Conservation (phyloP, 2,797 vertebrate species). For the Spea hammondii region DNA sequence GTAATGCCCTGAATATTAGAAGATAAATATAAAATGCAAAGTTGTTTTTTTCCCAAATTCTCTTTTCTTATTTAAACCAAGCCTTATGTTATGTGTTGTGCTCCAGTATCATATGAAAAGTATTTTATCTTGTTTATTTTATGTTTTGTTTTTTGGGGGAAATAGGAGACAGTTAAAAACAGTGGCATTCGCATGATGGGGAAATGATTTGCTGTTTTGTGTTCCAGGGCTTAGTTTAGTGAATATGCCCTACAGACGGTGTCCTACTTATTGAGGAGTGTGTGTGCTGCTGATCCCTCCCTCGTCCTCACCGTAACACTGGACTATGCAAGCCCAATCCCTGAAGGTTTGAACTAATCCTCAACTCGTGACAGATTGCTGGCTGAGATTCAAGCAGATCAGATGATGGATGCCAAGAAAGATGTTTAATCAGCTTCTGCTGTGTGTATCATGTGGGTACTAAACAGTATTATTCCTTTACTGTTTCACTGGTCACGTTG, state of each 20-base stretch:
- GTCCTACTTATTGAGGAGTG: slow-evolving; percentile 32
- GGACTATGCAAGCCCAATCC: slow-evolving; percentile 35
- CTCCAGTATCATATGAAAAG: too few relatives aligned
- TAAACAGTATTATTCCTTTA: not conserved
- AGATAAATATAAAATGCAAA: too few relatives aligned
- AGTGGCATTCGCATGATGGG: too few relatives aligned
- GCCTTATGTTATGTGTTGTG: too few relatives aligned
- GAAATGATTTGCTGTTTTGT: too few relatives aligned
- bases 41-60: too few relatives aligned
- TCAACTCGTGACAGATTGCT: slow-evolving; percentile 44
- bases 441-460: slow-evolving; percentile 24
- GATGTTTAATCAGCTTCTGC: slow-evolving; percentile 45
- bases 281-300: slow-evolving; percentile 32
- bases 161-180: too few relatives aligned
- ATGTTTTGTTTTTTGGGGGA: too few relatives aligned
- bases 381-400: slow-evolving; percentile 38
- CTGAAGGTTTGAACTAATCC: slow-evolving; percentile 34
- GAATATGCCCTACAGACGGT: slow-evolving; percentile 23
- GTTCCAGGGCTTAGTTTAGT: not conserved
- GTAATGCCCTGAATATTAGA: too few relatives aligned
- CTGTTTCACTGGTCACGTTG: not conserved
- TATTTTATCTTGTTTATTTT: too few relatives aligned
- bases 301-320: slow-evolving; percentile 30
- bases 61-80: too few relatives aligned
- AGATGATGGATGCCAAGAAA: slow-evolving; percentile 33